Conservation (phyloP, 2,797 vertebrate species). For the Perodicticus potto region DNA sequence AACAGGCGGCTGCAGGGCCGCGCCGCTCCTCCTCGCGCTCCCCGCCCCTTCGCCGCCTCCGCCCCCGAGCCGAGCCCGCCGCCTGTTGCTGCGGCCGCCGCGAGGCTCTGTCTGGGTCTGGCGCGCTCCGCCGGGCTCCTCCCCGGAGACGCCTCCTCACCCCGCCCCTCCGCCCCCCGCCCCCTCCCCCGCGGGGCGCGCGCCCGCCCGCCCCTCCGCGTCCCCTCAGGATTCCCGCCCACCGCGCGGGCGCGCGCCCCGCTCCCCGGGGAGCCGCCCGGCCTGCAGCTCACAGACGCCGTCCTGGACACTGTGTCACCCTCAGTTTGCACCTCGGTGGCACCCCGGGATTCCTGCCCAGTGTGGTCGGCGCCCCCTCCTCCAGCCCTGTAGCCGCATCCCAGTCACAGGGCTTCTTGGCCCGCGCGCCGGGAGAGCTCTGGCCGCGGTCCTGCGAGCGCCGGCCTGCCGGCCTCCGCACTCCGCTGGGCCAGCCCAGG, state of each 20-base stretch:
- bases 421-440: too few species aligned
- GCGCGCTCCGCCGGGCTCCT: not conserved
- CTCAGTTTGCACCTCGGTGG: accelerated
- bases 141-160: not conserved
- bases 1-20: slow-evolving; percentile 83
- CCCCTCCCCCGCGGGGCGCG: slow-evolving; percentile 42
- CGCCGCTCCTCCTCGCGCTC: slow-evolving; percentile 73
- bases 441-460: not conserved
- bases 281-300: accelerated
- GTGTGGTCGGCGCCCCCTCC: too few species aligned
- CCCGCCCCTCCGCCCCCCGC: not conserved
- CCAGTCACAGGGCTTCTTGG: not conserved
- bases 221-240: slow-evolving; percentile 59
- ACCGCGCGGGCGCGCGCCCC: slow-evolving; percentile 35
- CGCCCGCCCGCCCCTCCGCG: slow-evolving; percentile 33
- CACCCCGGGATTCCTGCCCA: too few species aligned
- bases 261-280: accelerated
- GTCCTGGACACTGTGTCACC: not conserved
- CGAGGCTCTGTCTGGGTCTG: slow-evolving; percentile 65
- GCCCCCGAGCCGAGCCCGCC: slow-evolving; percentile 77
- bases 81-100: slow-evolving; percentile 83
- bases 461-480: not conserved
- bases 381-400: not conserved
- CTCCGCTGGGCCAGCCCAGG: not conserved
- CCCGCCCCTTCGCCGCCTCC: slow-evolving; percentile 79